Base-by-base conservation (phyloP, 2,888 invertebrate species). In the Cerastis rubricosa region DNA sequence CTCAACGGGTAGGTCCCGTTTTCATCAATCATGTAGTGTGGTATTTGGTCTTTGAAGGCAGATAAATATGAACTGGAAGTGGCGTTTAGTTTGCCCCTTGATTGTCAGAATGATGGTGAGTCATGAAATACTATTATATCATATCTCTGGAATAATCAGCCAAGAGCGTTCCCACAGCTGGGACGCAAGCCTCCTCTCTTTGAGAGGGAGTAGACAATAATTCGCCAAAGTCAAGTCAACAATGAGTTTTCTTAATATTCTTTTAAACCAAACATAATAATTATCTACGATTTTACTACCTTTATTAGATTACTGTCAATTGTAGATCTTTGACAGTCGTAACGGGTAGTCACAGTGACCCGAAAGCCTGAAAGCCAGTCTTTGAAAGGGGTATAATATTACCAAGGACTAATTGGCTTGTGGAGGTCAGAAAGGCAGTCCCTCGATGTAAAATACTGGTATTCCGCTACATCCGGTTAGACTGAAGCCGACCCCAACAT, bases 1-100 rank as follows among this genome's bases (percentile, higher is more conserved):
- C n/a, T n/a, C n/a, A n/a, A n/a, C n/a, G n/a, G n/a, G n/a, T n/a
- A 76, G 77, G 61, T 45, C 76, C 77, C 76, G 45, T 71, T 75
- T 71, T 65, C 81, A 87, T 87, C 85, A 87, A 87, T 87, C 86
- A 85, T 85, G 45, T 51, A 71, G 65, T 73, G 61, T 74, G 73
- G 67, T 74, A 76, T 85, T 83, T 83, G 74, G 74, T 68, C 63
- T 73, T 63, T 43, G 29, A 9, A 5, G 9, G 29, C 35, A 35
- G 40, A 29, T 17, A 9, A 35, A 63, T 17, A 29, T 29, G 0
- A 45, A 78, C 75, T 85, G n/a, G 85, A 85, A 75, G 75, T 35
- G 73, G 19, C 69, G 47, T 59, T 45, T 1, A 8, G 17, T 49
- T 1, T 74, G 6, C n/a, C 66, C 25, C 29, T 29, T 25, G 25